These are phyloP conservation scores for Microcebus murinus DNA, from an alignment of 2,113 vertebrate species.

Conservation along the genomic window DNA sequence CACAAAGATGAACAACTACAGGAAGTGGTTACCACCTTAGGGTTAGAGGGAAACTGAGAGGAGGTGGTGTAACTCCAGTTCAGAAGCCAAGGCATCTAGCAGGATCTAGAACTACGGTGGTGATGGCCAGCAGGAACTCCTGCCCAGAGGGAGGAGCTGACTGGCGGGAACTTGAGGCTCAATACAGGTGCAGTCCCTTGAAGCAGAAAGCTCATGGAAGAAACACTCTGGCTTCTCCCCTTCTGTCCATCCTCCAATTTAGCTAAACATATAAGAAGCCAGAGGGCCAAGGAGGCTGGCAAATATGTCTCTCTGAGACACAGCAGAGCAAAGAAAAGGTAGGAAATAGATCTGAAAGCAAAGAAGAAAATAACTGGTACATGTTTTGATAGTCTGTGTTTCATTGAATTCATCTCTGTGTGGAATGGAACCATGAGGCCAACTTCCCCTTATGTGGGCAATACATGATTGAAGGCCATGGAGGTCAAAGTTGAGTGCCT, in stretches of 20 bases:
- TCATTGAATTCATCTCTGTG: constrained; percentile 39
- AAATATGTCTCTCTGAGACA: constrained; percentile 16
- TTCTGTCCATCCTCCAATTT: not conserved
- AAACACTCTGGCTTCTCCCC: not conserved
- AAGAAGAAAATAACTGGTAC: not conserved
- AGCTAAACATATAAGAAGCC: not conserved
- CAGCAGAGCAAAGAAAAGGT: not conserved
- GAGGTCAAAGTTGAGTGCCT: not conserved
- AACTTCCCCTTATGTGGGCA: not conserved
- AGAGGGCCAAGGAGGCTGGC: not conserved
- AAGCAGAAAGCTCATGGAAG: not conserved
- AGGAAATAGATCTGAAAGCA: not conserved
- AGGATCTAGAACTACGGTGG: not conserved
- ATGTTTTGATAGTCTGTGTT: not conserved
- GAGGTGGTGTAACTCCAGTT: constrained; percentile 18
- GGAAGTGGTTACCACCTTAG: constrained; percentile 20
- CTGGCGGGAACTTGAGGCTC: not conserved
- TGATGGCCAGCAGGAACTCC: not conserved
- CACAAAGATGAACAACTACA: constrained; percentile 11
- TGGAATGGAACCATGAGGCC: not conserved
- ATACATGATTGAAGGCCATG: not conserved
- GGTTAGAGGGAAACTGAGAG: not conserved
- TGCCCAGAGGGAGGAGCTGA: not conserved
- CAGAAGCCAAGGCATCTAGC: not conserved
- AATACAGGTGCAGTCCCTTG: not conserved